A percentile compares a stretch with the other conserved stretches of the same genome.
Evolutionary conservation across 2,797 vertebrate species (phyloP).

Genomic region (Dendrocincla tyrannina): DNA sequence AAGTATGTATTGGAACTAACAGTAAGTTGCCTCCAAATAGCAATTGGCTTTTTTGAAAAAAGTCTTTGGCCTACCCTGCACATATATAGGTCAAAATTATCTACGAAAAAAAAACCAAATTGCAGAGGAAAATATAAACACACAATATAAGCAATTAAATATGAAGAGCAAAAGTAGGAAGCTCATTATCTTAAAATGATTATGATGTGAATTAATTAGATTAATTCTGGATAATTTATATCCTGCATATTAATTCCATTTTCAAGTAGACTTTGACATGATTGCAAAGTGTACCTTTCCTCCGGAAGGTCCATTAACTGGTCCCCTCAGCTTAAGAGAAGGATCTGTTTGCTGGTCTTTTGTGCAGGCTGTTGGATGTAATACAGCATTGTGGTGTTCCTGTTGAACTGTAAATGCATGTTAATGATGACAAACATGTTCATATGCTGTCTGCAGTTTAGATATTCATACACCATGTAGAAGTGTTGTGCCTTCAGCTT

Average conservation of each 20-base stretch:
- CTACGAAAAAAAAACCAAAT: background rate
- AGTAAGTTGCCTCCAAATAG: background rate
- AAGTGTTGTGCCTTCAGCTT: slow-evolving; percentile 3
- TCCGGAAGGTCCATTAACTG: slow-evolving; percentile 23
- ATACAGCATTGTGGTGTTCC: background rate
- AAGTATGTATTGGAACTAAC: background rate
- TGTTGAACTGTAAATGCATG: background rate
- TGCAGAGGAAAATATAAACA: background rate
- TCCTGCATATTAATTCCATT: slow-evolving; percentile 34
- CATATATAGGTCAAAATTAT: background rate
- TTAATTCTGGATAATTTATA: slow-evolving; percentile 5
- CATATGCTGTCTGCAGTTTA: background rate
- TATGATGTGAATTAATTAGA: background rate
- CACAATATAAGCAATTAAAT: background rate
- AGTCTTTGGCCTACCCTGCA: background rate
- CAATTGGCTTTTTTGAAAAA: background rate
- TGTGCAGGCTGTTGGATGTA: background rate
- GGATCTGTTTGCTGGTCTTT: slow-evolving; percentile 32
- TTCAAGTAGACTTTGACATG: slow-evolving; percentile 14
- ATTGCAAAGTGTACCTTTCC: slow-evolving; percentile 15
- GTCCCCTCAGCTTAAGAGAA: slow-evolving; percentile 9
- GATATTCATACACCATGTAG: background rate
- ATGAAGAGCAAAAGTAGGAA: background rate
- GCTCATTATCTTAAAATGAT: background rate
- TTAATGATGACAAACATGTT: background rate